These are phyloP conservation scores for Pandemis corylana DNA, from an alignment of 2,888 invertebrate species.

Conservation along the genomic window DNA sequence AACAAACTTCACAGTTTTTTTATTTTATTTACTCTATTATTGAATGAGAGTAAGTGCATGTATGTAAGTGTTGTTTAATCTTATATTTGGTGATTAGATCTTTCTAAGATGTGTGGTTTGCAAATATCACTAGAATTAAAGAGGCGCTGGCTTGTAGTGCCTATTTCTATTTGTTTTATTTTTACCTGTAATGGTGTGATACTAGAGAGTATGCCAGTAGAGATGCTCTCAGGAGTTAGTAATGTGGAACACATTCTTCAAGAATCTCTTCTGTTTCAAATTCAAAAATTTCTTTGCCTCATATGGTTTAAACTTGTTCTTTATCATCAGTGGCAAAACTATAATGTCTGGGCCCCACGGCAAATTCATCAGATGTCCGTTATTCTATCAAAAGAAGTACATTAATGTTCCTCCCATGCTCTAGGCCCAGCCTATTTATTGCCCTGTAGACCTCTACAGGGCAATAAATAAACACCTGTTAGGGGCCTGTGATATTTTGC, in stretches of 20 bases:
- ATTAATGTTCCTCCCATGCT: no score
- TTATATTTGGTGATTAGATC: constrained; percentile 9
- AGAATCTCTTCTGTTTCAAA: neutral
- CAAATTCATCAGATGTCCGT: no score
- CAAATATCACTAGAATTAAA: neutral
- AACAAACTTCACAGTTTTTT: neutral
- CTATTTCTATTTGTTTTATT: neutral
- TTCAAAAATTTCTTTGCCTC: neutral
- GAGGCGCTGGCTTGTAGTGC: neutral
- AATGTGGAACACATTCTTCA: neutral
- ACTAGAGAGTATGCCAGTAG: neutral
- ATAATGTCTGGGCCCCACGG: no score
- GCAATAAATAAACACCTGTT: no score
- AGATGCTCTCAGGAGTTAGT: neutral
- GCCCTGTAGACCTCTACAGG: no score
- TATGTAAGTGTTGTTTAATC: constrained; percentile 22
- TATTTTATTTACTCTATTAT: constrained; percentile 9
- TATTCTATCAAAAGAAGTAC: no score
- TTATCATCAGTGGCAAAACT: no score
- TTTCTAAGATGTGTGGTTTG: constrained; percentile 4
- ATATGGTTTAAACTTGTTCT: neutral
- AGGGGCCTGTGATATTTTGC: no score
- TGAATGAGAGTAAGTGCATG: constrained; percentile 24
- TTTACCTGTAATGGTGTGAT: constrained; percentile 3
- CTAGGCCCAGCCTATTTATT: no score